These are phyloP conservation scores for Chaenodraco wilsoni DNA, from an alignment of 2,797 vertebrate species.

Conservation along the genomic window DNA sequence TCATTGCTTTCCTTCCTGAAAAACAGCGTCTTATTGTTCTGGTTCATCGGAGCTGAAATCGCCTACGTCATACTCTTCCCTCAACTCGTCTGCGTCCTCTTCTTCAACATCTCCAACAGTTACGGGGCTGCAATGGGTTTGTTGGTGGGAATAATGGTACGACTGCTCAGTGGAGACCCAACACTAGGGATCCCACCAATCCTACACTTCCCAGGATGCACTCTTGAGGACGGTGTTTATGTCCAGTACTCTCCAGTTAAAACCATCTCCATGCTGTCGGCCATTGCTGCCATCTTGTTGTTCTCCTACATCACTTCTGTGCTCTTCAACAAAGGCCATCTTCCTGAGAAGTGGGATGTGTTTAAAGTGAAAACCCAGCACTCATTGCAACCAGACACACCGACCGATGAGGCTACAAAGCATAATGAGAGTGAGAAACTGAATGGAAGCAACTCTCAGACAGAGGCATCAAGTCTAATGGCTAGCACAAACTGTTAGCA, in stretches of 20 bases:
- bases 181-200: slow-evolving; percentile 46
- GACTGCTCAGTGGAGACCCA: slow-evolving; percentile 40
- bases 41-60: slow-evolving; percentile 70
- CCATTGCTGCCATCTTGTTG: neutral
- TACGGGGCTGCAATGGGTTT: slow-evolving; percentile 61
- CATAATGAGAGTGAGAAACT: too few species aligned
- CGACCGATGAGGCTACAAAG: too few species aligned
- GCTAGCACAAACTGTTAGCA: too few species aligned
- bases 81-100: slow-evolving; percentile 80
- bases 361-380: too few species aligned
- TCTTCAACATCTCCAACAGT: slow-evolving; percentile 66
- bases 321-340: slow-evolving; percentile 29
- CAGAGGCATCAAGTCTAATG: too few species aligned
- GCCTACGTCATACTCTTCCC: slow-evolving; percentile 35
- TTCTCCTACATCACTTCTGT: slow-evolving; percentile 41
- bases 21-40: slow-evolving; percentile 66
- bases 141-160: slow-evolving; percentile 11
- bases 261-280: too few species aligned
- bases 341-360: too few species aligned
- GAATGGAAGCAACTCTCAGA: too few species aligned
- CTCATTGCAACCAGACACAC: too few species aligned
- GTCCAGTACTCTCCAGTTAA: too few species aligned
- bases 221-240: too few species aligned
- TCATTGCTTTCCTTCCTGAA: slow-evolving; percentile 60
- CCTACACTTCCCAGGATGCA: slow-evolving; percentile 34